Percentiles rank a stretch among this genome's conserved stretches.
These are phyloP conservation scores for Rotaria sp. DNA, from an alignment of 2,888 invertebrate species.

Conservation along the genomic window DNA sequence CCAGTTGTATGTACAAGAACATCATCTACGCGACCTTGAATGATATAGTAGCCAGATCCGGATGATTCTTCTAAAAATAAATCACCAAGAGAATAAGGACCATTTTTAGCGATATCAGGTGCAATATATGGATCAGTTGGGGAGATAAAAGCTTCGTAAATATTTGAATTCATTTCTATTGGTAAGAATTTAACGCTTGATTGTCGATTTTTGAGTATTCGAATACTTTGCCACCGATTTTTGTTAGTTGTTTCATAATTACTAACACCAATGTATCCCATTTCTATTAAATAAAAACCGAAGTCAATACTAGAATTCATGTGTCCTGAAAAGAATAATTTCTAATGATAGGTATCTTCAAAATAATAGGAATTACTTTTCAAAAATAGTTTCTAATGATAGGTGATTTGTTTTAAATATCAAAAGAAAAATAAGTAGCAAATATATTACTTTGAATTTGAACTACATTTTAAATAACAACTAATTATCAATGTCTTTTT, in stretches of 20 bases:
- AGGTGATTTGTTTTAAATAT: too few species aligned
- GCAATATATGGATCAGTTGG: not conserved
- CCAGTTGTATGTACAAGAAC: not conserved
- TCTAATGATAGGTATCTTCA: too few species aligned
- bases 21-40: not conserved
- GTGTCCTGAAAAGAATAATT: too few species aligned
- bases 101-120: not conserved
- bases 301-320: too few species aligned
- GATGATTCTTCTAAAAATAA: not conserved
- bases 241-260: not conserved
- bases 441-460: too few species aligned
- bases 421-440: too few species aligned
- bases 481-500: too few species aligned
- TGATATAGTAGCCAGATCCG: not conserved
- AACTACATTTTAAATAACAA: too few species aligned
- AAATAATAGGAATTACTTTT: too few species aligned
- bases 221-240: not conserved
- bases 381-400: too few species aligned
- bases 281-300: not conserved
- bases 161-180: not conserved
- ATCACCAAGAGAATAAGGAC: not conserved
- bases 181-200: not conserved
- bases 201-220: not conserved
- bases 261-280: not conserved
- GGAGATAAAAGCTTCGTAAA: not conserved